Evolutionary conservation across 2,113 vertebrate species (phyloP).

Genomic region (Oryzias celebensis): DNA sequence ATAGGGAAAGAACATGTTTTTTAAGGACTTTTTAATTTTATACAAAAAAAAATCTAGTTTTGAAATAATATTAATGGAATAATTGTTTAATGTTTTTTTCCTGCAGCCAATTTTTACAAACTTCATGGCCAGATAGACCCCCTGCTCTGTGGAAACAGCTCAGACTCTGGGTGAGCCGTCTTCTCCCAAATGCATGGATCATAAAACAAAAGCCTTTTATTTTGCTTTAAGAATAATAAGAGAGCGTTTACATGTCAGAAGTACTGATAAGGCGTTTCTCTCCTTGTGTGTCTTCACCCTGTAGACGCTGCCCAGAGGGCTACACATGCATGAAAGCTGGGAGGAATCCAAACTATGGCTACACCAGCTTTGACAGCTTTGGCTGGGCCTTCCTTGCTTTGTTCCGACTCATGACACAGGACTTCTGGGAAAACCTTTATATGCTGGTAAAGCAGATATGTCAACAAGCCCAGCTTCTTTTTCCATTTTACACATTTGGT

Average conservation of each 20-base stretch:
- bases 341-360: conserved; percentile 96
- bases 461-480: not conserved
- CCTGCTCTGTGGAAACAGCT: conserved; percentile 96
- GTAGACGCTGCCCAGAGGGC: conserved; percentile 94
- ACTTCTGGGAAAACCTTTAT: conserved; percentile 98
- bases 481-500: not conserved
- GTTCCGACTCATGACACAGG: conserved; percentile 99
- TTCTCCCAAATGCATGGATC: conserved; percentile 9
- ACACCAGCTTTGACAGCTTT: conserved; percentile 98
- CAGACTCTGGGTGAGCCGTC: conserved; percentile 91
- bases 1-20: conserved; percentile 19
- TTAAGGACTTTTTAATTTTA: conserved; percentile 2
- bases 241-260: conserved; percentile 32
- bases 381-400: conserved; percentile 98
- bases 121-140: conserved; percentile 87
- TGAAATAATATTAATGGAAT: conserved; percentile 6
- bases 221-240: conserved; percentile 8
- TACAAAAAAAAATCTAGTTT: conserved; percentile 17
- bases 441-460: conserved; percentile 83
- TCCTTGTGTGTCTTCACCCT: conserved; percentile 19
- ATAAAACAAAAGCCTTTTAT: conserved; percentile 15
- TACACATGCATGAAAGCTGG: conserved; percentile 98
- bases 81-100: conserved; percentile 25
- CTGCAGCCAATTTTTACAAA: conserved; percentile 92
- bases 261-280: conserved; percentile 35